Base-by-base conservation (phyloP, 2,113 vertebrate species). In the Psilopsiagon aurifrons region DNA sequence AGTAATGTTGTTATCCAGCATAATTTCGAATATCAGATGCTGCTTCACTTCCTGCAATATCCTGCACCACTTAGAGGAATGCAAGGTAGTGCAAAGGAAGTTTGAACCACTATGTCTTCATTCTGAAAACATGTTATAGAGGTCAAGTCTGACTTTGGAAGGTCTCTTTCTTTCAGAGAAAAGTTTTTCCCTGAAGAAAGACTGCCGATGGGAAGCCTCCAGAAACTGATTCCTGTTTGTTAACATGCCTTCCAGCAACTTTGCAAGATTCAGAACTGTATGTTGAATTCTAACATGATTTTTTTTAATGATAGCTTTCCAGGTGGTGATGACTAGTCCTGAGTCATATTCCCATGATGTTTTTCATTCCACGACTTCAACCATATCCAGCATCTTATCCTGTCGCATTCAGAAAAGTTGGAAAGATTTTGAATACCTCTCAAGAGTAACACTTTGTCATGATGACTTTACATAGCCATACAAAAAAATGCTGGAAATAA, bases 321-420 rank as follows among this genome's bases (percentile, higher is more conserved):
- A 96, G 90, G 94, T 96, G 90, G 57, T 84, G 92, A 84, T 93
- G 94, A 90, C 80, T 95, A 91, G 76, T 82, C 88, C 83, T 94
- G 95, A 97, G 88, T 96, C 95, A 97, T 92, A 94, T 76, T 92
- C 94, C 86, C 88, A 93, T 79, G 86, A 75, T 92, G 28, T 95
- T 88, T 96, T 82, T 84, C 41, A 78, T 82, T 88, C 83, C 88
- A 91, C 91, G 57, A 66, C 52, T 96, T 97, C 90, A 94, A 79
- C 57, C 43, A 87, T 86, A 92, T 88, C 80, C 88, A 94, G 28
- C 19, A 84, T 79, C 59, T 74, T 91, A 84, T 79, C 39, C 57
- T 92, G 70, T 78, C 94, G 93, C 25, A 92, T 91, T 93, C 76
- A 94, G 88, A 89, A 86, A 90, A 71, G 22, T 35, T 91, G 81